Evolutionary conservation across 1,140 invertebrate species (phyloP), one percentile per base, ranked within the genome.

Genomic region (Latrodectus geometricus): DNA sequence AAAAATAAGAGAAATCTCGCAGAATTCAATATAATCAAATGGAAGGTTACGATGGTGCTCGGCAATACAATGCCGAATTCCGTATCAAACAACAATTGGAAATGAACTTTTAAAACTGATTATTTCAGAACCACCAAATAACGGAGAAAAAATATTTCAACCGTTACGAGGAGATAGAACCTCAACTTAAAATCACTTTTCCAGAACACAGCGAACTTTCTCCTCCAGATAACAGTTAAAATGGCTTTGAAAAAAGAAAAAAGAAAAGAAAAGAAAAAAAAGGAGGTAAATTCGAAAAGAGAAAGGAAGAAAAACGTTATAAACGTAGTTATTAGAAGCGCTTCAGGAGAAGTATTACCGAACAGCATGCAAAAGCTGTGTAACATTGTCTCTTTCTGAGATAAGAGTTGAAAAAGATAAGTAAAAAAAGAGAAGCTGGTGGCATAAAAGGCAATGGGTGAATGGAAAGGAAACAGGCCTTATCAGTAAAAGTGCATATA

Each of bases 401-500:
- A 86, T 86, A 86, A 86, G 83, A 86, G 50, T 83, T 74, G 49
- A 73, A 83, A 74, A 54, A 74, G 80, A 83, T 83, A 83, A 35
- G 35, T 35, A 35, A 35, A 35, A 83, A 83, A 83, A 74, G 80
- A 74, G 72, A 86, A 86, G 77, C 75, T 61, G 74, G 12, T 50
- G 75, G n/a, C 21, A 84, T 84, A 84, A 84, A 84, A 84, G 82
- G 82, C 82, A 84, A 50, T 76, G 61, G 72, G 56, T 84, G 82
- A 84, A 84, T 76, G 49, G 65, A 65, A 86, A 86, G 83, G 83
- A 78, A 86, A 69, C 73, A 56, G 74, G 83, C 77, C 75, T 86
- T 86, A 86, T 86, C 83, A 86, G 61, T 72, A 78, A 78, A 77
- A 78, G 83, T 77, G 83, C 65, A 86, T 15, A 86, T 86, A 77